These are phyloP conservation scores for Pygocentrus nattereri DNA, from an alignment of 2,797 vertebrate species.

Conservation along the genomic window DNA sequence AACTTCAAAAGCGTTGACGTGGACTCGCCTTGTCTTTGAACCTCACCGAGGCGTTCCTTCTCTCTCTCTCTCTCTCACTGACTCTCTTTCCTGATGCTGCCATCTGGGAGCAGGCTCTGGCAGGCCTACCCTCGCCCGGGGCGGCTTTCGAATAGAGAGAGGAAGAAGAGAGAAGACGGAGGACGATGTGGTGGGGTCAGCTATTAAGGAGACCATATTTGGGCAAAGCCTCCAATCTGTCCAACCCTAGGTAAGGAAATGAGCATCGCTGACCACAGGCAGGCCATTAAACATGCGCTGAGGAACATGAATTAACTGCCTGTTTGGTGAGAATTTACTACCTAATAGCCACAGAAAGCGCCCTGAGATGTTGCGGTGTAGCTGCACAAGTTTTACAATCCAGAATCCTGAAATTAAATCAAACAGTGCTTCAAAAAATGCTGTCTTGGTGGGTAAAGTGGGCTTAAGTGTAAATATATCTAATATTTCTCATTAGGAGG, in stretches of 20 bases:
- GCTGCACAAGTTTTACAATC: not conserved
- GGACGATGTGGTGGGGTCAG: not conserved
- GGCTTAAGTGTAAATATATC: too few relatives aligned
- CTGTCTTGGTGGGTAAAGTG: too few relatives aligned
- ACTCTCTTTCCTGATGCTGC: slow-evolving; percentile 22
- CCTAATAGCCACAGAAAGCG: not conserved
- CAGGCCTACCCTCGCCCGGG: slow-evolving; percentile 41
- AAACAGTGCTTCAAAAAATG: too few relatives aligned
- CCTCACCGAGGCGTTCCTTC: slow-evolving; percentile 41
- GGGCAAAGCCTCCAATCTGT: not conserved
- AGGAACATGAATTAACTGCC: not conserved
- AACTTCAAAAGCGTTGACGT: slow-evolving; percentile 54
- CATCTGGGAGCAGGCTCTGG: slow-evolving; percentile 41
- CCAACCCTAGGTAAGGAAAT: not conserved
- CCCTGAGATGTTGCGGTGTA: not conserved
- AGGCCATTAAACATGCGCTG: not conserved
- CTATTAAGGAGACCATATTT: not conserved
- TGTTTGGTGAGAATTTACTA: not conserved
- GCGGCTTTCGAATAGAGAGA: slow-evolving; percentile 14
- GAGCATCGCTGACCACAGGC: not conserved
- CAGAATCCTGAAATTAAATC: not conserved
- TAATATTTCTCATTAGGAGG: too few relatives aligned
- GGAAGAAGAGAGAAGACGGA: slow-evolving; percentile 7
- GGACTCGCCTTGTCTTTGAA: slow-evolving; percentile 50
- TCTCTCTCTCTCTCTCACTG: slow-evolving; percentile 28